These are phyloP conservation scores for Pentalonia nigronervosa DNA, from an alignment of 1,140 invertebrate genomes.

Conservation along the genomic window DNA sequence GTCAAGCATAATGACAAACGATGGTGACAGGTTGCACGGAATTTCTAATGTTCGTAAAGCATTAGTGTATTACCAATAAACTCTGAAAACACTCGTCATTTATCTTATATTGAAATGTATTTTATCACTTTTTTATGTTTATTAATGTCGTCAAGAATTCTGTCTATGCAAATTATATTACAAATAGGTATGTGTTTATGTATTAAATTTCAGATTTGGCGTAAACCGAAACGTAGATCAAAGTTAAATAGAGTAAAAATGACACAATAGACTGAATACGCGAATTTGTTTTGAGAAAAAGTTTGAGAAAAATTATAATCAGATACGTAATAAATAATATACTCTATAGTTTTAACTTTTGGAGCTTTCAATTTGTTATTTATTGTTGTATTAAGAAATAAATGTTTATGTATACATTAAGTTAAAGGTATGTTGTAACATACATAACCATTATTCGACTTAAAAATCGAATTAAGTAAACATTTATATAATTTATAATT, in stretches of 20 bases:
- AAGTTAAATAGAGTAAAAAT: background rate
- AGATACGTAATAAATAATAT: background rate
- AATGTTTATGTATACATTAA: background rate
- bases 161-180: background rate
- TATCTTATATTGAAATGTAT: background rate
- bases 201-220: background rate
- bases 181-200: background rate
- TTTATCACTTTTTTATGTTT: conserved; percentile 2
- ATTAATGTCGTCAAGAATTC: background rate
- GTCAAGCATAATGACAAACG: background rate
- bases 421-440: background rate
- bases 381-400: background rate
- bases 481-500: background rate
- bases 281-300: background rate
- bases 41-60: background rate
- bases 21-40: background rate
- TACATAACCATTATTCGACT: background rate
- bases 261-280: background rate
- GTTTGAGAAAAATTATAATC: background rate
- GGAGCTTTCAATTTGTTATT: background rate
- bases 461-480: background rate
- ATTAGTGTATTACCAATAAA: background rate
- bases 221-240: background rate
- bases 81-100: background rate
- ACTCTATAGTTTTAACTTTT: background rate